phyloP scores from a whole-genome alignment of 2,888 invertebrate genomes.

The Drosophila austrosaltans region DNA sequence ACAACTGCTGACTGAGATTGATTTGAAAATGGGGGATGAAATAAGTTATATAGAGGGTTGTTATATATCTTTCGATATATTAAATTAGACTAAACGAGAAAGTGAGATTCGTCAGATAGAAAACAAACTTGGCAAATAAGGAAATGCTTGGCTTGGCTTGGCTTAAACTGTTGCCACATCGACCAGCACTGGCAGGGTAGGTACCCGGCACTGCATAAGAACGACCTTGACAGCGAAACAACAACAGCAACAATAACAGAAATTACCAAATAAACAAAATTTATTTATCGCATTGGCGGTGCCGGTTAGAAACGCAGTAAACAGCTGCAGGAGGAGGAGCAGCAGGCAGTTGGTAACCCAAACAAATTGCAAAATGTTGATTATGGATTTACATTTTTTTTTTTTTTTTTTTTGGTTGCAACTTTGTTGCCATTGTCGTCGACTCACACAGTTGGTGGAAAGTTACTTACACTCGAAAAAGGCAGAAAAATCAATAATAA shows the following conservation, averaged over 20 bases:
- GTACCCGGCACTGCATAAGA: constrained; percentile 33
- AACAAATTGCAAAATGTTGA: constrained; percentile 52
- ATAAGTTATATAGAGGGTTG: not conserved
- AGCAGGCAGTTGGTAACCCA: not conserved
- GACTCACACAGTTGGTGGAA: constrained; percentile 27
- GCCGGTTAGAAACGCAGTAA: constrained; percentile 2
- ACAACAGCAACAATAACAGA: constrained; percentile 26
- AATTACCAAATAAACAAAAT: constrained; percentile 18
- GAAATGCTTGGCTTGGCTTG: constrained; percentile 24
- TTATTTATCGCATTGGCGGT: constrained; percentile 9
- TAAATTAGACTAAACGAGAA: not conserved
- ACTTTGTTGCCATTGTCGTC: constrained; percentile 27
- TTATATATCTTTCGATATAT: not conserved
- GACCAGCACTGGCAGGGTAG: not conserved
- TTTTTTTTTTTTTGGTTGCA: constrained; percentile 46
- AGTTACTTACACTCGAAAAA: constrained; percentile 44
- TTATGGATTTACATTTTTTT: constrained; percentile 66
- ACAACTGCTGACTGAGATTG: not conserved
- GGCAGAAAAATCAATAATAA: constrained; percentile 31
- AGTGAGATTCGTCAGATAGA: constrained; percentile 16
- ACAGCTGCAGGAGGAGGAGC: no score
- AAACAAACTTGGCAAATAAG: constrained; percentile 28
- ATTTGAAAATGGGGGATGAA: constrained; percentile 10
- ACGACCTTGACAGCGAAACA: constrained; percentile 70
- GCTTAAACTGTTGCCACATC: constrained; percentile 34